A percentile compares a stretch with the other conserved stretches of the same genome.
phyloP scores from a whole-genome alignment of 2,797 vertebrate genomes.

The Parauchenoglanis punctatus region DNA sequence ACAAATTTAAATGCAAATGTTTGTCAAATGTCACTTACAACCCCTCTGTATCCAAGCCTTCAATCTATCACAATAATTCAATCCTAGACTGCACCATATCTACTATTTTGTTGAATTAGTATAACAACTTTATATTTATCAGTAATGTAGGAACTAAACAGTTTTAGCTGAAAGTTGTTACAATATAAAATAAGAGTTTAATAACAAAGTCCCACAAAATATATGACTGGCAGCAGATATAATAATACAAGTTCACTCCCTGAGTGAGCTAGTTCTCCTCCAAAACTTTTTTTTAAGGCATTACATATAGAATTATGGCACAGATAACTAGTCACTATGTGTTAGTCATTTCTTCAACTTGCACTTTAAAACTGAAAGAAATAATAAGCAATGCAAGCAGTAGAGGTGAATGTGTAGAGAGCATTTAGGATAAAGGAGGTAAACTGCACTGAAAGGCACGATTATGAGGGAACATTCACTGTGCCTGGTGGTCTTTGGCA shows the following conservation, averaged over 20 bases:
- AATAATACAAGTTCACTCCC: constrained; percentile 11
- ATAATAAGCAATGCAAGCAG: background rate
- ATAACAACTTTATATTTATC: background rate
- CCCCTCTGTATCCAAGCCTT: background rate
- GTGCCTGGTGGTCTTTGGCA: constrained; percentile 33
- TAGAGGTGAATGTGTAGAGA: constrained; percentile 18
- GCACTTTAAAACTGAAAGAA: background rate
- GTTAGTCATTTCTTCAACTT: background rate
- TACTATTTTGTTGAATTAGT: background rate
- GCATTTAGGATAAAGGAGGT: constrained; percentile 17
- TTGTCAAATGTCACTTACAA: background rate
- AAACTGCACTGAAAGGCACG: constrained; percentile 43
- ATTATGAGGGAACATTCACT: constrained; percentile 5
- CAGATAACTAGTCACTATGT: background rate
- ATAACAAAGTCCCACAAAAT: background rate
- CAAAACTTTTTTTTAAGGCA: background rate
- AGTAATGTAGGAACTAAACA: background rate
- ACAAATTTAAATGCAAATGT: too few species aligned
- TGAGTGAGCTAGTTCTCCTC: constrained; percentile 2
- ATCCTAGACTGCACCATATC: background rate
- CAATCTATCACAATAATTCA: background rate
- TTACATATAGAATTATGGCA: constrained; percentile 15
- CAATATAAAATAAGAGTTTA: constrained; percentile 21
- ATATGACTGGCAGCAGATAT: background rate
- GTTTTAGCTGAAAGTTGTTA: background rate